A percentile compares a stretch with the other conserved stretches of the same genome.
Conservation (phyloP, 35 echinoderm and acorn worm species). For the Strongylocentrotus purpuratus region DNA sequence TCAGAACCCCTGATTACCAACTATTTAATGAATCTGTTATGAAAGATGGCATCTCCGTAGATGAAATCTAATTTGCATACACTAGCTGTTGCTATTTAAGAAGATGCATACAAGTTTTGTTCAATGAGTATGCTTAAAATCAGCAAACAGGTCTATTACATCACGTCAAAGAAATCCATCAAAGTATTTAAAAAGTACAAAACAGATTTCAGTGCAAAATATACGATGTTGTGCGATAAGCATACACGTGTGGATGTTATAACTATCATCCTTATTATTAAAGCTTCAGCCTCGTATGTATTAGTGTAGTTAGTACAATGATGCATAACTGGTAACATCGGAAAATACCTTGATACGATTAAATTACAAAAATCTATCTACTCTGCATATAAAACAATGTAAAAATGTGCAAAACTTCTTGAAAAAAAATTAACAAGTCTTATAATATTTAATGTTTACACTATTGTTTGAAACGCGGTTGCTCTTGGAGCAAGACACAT, state of each 20-base stretch:
- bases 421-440: background rate
- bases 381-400: background rate
- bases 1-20: no score
- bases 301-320: background rate
- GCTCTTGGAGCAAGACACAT: background rate
- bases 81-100: background rate
- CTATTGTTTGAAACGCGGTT: background rate
- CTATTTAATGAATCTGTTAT: no score
- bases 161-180: no score
- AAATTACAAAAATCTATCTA: background rate
- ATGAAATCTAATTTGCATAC: background rate
- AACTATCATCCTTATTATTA: background rate
- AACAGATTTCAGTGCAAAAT: background rate
- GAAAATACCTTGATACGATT: background rate
- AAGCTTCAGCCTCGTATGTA: background rate
- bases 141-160: no score
- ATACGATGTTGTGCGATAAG: background rate
- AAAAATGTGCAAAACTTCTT: conserved; percentile 1
- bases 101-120: background rate
- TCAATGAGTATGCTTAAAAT: no score
- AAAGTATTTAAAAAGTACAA: background rate
- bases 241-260: background rate
- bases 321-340: background rate
- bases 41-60: background rate
- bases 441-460: background rate